Base-by-base conservation (phyloP, 2,888 invertebrate species). In the Temnothorax rugatulus region DNA sequence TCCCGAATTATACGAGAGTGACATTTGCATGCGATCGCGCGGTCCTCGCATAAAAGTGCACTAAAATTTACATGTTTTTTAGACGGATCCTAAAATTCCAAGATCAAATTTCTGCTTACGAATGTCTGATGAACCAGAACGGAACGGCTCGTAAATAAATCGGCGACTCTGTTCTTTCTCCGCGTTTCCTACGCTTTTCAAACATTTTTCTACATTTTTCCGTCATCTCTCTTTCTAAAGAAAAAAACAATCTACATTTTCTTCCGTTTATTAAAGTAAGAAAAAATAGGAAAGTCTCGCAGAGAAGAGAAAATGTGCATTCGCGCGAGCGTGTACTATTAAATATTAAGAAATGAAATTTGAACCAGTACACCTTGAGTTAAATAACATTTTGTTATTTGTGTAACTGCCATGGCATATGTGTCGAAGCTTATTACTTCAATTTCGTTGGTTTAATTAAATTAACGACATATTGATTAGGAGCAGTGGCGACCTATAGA, bases 131-230 rank as follows among this genome's bases (percentile, higher is more conserved):
- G 11, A 25, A 29, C 41, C n/a, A 63, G 52, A 54, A 41, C 8
- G 41, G 18, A n/a, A 52, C 38, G 47, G n/a, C 18, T 76, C 7
- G 50, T 77, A 44, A 21, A 68, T 69, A 44, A 68, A 69, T 71
- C 57, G 4, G 2, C 7, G n/a, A n/a, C 3, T 69, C 57, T n/a
- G 11, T 63, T 34, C 50, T 66, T 66, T n/a, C 18, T 54, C 64
- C 5, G 21, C 1, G 15, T 15, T 47, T 4, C 47, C 47, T 47
- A 11, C 5, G 15, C 0, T 47, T 47, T 47, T 47, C 15, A 13
- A 47, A 34, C 13, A 68, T 21, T 69, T 18, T 52, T 41, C 50
- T 34, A 9, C 15, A 29, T 11, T 41, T 68, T 13, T 38, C 54
- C 15, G 18, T 52, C 1, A 9, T 15, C 4, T 44, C 13, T 77